A percentile compares a stretch with the other conserved stretches of the same genome.
Evolutionary conservation across 2,797 vertebrate species (phyloP).

Genomic region (Ctenopoma kingsleyae): DNA sequence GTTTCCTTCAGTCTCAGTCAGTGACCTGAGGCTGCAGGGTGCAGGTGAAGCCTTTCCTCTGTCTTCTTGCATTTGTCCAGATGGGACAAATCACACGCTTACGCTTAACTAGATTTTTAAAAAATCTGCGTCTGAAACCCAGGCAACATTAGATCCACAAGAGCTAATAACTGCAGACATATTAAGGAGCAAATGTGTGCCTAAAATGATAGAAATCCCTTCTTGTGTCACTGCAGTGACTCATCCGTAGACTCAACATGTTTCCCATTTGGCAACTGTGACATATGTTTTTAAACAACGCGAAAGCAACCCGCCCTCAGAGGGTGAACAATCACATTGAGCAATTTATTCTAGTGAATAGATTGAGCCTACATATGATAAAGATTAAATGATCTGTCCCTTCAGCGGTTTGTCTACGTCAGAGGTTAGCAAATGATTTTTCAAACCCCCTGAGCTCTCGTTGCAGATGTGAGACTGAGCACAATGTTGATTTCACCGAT

Average conservation of each 20-base stretch:
- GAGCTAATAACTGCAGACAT: background rate
- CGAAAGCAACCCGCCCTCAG: background rate
- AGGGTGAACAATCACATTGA: background rate
- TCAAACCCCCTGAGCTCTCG: background rate
- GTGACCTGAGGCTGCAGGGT: constrained; percentile 32
- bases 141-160: background rate
- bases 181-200: background rate
- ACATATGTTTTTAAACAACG: background rate
- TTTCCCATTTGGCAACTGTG: constrained; percentile 5
- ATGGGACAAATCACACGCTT: constrained; percentile 1
- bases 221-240: background rate
- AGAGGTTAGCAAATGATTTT: constrained; percentile 18
- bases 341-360: constrained; percentile 1
- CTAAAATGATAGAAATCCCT: background rate
- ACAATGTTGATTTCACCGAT: constrained; percentile 26
- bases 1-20: constrained; percentile 53
- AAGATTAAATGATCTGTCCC: constrained; percentile 3
- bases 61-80: constrained; percentile 15
- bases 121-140: background rate
- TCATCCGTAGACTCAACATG: background rate
- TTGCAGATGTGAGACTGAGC: constrained; percentile 10
- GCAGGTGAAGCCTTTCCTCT: constrained; percentile 26
- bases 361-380: background rate
- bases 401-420: constrained; percentile 12
- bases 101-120: background rate